Percentiles rank a stretch among this genome's conserved stretches.
Evolutionary conservation across 2,888 invertebrate species (phyloP).

Genomic region (Halictus quadricinctus): DNA sequence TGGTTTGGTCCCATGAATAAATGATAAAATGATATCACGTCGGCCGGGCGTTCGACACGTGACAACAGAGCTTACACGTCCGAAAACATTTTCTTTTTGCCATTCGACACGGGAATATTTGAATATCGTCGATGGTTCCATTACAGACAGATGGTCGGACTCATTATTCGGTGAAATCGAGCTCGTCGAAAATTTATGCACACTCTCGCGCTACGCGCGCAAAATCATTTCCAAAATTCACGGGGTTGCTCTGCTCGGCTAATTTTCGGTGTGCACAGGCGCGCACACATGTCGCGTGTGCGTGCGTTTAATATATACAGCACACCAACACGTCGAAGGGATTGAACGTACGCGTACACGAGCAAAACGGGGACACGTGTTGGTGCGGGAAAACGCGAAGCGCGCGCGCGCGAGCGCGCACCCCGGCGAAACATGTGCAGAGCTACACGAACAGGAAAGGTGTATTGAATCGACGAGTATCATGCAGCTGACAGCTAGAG

Average conservation of each 20-base stretch:
- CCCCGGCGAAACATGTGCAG: constrained; percentile 20
- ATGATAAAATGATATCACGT: neutral
- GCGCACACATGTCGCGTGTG: constrained; percentile 7
- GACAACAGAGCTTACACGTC: constrained; percentile 3
- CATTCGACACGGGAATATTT: constrained; percentile 4
- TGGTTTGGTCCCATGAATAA: neutral
- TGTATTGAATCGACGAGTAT: constrained; percentile 80
- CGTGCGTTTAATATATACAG: constrained; percentile 1
- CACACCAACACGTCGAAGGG: constrained; percentile 16
- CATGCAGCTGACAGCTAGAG: constrained; percentile 81
- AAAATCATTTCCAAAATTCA: constrained; percentile 56
- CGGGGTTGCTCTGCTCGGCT: constrained; percentile 14
- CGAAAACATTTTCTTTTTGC: constrained; percentile 14
- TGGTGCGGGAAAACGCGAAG: constrained; percentile 9
- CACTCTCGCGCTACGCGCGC: constrained; percentile 25
- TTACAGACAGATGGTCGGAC: constrained; percentile 38
- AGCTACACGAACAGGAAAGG: constrained; percentile 66
- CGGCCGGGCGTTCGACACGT: neutral
- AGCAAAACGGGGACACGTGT: neutral
- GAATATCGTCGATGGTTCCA: constrained; percentile 36
- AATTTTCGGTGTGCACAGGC: constrained; percentile 32
- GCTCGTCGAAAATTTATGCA: constrained; percentile 51
- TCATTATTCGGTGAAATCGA: constrained; percentile 52
- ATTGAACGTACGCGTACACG: neutral
- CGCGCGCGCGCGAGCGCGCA: constrained; percentile 21